Evolutionary conservation across 2,888 invertebrate species (phyloP).

Genomic region (Syrista parreyssii): DNA sequence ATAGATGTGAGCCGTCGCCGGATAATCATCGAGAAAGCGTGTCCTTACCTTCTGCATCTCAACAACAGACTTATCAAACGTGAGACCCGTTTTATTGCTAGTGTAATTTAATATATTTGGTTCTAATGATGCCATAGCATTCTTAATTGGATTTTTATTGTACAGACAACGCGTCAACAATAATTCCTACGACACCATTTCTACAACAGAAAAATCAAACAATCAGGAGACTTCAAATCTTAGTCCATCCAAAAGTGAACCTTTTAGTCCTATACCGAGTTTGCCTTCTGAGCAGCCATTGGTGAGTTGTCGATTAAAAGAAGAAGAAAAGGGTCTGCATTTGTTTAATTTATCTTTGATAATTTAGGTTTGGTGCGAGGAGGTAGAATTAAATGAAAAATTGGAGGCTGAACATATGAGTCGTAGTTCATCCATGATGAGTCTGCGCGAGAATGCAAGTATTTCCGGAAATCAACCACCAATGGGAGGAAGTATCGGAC

Average conservation of each 20-base stretch:
- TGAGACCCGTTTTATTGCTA: constrained; percentile 30
- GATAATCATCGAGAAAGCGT: constrained; percentile 41
- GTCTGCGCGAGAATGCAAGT: constrained; percentile 61
- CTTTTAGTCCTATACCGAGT: constrained; percentile 35
- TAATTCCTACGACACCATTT: constrained; percentile 38
- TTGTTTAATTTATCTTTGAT: constrained; percentile 19
- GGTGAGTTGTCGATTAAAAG: not conserved
- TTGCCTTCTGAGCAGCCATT: not conserved
- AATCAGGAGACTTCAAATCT: constrained; percentile 37
- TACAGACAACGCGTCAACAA: constrained; percentile 46
- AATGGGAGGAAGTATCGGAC: constrained; percentile 41
- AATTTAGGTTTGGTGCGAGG: constrained; percentile 72
- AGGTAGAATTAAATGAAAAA: constrained; percentile 69
- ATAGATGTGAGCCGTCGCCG: constrained; percentile 43
- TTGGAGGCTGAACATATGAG: constrained; percentile 68
- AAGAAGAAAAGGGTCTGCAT: constrained; percentile 25
- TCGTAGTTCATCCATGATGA: constrained; percentile 69
- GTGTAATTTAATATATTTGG: not conserved
- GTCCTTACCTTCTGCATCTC: constrained; percentile 41
- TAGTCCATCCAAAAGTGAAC: constrained; percentile 48
- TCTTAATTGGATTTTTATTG: constrained; percentile 12
- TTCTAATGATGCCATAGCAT: not conserved
- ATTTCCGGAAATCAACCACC: constrained; percentile 38
- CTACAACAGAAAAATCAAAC: constrained; percentile 40
- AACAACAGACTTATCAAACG: constrained; percentile 48